Percentiles rank a stretch among this genome's conserved stretches.
Evolutionary conservation across 2,797 vertebrate species (phyloP).

Genomic region (Betta splendens): DNA sequence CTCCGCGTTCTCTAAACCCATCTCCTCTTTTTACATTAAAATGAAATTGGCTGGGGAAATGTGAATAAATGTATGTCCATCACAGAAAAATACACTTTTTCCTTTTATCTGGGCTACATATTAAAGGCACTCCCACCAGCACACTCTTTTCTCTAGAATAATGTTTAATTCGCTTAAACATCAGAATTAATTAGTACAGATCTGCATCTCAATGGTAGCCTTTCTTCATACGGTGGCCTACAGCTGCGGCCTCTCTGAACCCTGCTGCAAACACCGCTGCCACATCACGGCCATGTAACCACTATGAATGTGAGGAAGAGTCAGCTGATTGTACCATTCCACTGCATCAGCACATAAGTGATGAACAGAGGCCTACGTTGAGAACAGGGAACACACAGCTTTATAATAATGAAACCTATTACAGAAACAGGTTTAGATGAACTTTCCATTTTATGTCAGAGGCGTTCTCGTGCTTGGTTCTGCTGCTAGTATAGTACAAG

Average conservation of each 20-base stretch:
- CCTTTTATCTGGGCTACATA: slow-evolving; percentile 80
- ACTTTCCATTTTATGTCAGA: slow-evolving; percentile 6
- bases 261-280: slow-evolving; percentile 27
- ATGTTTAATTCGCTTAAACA: slow-evolving; percentile 83
- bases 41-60: slow-evolving; percentile 75
- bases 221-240: slow-evolving; percentile 43
- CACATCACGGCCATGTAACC: slow-evolving; percentile 17
- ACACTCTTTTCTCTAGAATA: slow-evolving; percentile 72
- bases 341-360: slow-evolving; percentile 47
- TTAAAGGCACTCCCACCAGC: slow-evolving; percentile 68
- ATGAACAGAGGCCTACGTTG: background rate
- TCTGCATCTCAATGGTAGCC: slow-evolving; percentile 83
- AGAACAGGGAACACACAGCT: slow-evolving; percentile 12
- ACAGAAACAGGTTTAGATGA: slow-evolving; percentile 20
- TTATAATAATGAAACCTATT: slow-evolving; percentile 14
- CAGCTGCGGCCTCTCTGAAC: background rate
- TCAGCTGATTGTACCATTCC: background rate
- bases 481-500: no score
- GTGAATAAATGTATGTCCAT: slow-evolving; percentile 72
- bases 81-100: slow-evolving; percentile 59
- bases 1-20: slow-evolving; percentile 52
- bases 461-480: background rate
- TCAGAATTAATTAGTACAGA: slow-evolving; percentile 83
- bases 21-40: slow-evolving; percentile 74
- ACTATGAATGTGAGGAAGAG: background rate